Evolutionary conservation across 2,797 vertebrate genomes (phyloP), one percentile per base, ranked within the genome.

Genomic region (Danionella dracula): DNA sequence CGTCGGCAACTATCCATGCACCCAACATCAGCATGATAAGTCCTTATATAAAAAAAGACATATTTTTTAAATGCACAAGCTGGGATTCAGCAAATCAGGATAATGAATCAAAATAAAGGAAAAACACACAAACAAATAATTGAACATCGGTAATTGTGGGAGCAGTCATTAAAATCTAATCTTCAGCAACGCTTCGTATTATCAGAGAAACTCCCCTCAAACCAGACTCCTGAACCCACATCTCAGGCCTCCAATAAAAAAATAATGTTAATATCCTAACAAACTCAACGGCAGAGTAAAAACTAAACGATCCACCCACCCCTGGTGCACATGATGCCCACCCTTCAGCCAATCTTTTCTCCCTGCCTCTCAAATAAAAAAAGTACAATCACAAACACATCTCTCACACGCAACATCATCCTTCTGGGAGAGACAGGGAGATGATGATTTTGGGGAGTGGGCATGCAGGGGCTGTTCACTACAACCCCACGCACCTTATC

Each of bases 21-120:
- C 78, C 79, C 80, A 78, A 76, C 81, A 84, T 84, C 83, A 84
- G 74, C 83, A 83, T 80, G 79, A 83, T 78, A 84, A 83, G 78
- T 86, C 79, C 80, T 83, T 76, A 83, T 84, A 84, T 83, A 78
- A 88, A 86, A 88, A 80, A 85, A 73, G 83, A 81, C 50, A 42
- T 68, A 78, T 79, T 65, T 78, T 77, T 76, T 71, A 84, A 85
- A 82, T 80, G 78, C 70, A 78, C 77, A 77, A 73, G 79, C 68
- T 74, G 67, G 72, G 78, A 78, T 76, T 68, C 79, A 79, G 79
- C 37, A 38, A 75, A 71, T 81, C 69, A 72, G 68, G 76, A 72
- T 74, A 34, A 49, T 75, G 77, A 72, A 46, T 59, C 32, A 67
- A 38, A 62, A 59, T 53, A 61, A 71, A 56, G 12, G 40, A 51